Conservation (phyloP, 2,888 invertebrate species). For the Idaea aversata region DNA sequence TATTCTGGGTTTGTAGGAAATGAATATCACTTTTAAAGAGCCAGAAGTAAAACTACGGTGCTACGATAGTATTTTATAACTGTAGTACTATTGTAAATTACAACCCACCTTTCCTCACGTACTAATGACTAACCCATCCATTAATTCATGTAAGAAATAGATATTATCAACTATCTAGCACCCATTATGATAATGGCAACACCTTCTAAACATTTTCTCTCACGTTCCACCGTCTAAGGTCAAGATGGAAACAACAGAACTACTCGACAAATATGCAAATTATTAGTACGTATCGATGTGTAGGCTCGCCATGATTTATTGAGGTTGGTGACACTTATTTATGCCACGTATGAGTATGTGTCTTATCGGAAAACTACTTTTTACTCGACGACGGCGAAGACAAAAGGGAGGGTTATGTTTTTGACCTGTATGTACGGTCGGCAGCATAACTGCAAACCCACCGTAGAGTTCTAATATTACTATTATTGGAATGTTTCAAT, state of each 20-base stretch:
- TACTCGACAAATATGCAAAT: constrained; percentile 43
- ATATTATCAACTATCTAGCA: neutral
- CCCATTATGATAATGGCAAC: constrained; percentile 25
- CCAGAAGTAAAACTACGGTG: too few species aligned
- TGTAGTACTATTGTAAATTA: neutral
- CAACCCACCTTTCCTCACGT: neutral
- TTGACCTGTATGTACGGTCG: too few species aligned
- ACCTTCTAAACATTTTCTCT: constrained; percentile 44
- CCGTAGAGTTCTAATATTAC: too few species aligned
- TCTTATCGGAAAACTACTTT: neutral
- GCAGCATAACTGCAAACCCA: too few species aligned
- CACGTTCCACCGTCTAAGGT: constrained; percentile 46
- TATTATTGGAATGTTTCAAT: too few species aligned
- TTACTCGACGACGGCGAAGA: too few species aligned
- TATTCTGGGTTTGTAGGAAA: too few species aligned
- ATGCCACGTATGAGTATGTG: neutral
- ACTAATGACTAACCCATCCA: neutral
- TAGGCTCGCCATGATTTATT: constrained; percentile 13
- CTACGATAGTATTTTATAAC: too few species aligned
- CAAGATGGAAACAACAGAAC: constrained; percentile 31
- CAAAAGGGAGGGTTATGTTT: too few species aligned
- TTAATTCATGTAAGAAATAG: neutral
- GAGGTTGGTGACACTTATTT: neutral
- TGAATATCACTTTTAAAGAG: too few species aligned
- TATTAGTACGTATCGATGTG: constrained; percentile 6